A percentile compares a stretch with the other conserved stretches of the same genome.
Evolutionary conservation across 2,113 vertebrate genomes (phyloP).

Genomic region (Erpornis zantholeuca): DNA sequence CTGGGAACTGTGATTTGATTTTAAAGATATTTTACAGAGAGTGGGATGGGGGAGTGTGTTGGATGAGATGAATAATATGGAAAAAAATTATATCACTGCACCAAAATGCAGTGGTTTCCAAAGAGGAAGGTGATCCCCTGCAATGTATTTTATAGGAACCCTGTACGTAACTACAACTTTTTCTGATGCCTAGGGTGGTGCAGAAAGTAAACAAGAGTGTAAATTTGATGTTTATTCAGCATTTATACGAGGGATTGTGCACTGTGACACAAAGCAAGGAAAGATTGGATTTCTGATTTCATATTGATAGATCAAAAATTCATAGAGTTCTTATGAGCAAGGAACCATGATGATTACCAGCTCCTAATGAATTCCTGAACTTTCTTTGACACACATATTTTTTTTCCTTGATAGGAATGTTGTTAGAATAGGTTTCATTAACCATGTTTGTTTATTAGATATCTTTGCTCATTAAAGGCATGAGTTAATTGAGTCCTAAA

Average conservation of each 20-base stretch:
- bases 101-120: neutral
- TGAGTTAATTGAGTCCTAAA: neutral
- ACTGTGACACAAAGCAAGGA: neutral
- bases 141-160: neutral
- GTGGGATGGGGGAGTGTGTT: neutral
- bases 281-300: neutral
- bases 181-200: neutral
- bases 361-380: neutral
- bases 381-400: neutral
- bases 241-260: neutral
- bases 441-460: neutral
- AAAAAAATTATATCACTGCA: neutral
- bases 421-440: neutral
- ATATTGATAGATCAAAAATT: neutral
- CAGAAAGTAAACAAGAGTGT: neutral
- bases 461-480: neutral
- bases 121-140: neutral
- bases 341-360: neutral
- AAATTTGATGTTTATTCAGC: neutral
- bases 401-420: neutral
- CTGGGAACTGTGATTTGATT: constrained; percentile 15
- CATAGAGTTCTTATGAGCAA: neutral
- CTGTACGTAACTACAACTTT: neutral
- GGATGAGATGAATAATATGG: neutral
- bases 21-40: constrained; percentile 18